Evolutionary conservation across 2,113 vertebrate species (phyloP).

Genomic region (Neogobius melanostomus): DNA sequence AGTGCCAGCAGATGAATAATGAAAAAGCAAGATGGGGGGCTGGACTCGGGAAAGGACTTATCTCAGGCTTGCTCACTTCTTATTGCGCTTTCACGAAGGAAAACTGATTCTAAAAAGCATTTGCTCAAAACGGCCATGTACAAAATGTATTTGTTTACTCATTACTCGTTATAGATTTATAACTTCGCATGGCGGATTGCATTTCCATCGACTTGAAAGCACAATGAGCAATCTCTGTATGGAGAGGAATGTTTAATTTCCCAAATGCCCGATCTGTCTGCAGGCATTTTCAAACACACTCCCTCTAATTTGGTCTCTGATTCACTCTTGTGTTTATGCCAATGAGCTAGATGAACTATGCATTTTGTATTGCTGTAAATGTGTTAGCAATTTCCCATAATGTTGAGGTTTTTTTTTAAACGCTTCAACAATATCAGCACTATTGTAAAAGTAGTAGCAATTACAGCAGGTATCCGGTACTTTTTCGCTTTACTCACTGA

Average conservation of each 20-base stretch:
- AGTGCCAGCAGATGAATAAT: constrained; percentile 48
- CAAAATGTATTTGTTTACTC: constrained; percentile 31
- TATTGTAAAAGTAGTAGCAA: neutral
- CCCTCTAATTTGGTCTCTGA: constrained; percentile 17
- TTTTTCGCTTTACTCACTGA: neutral
- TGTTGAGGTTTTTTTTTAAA: too few species aligned
- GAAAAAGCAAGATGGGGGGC: constrained; percentile 17
- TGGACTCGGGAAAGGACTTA: constrained; percentile 4
- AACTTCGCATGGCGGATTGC: constrained; percentile 34
- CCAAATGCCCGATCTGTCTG: constrained; percentile 24
- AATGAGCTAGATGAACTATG: neutral
- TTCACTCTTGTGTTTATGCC: neutral
- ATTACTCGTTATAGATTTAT: constrained; percentile 41
- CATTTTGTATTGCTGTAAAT: neutral
- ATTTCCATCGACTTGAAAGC: constrained; percentile 38
- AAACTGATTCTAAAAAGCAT: constrained; percentile 38
- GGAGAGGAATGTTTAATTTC: constrained; percentile 27
- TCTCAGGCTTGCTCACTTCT: constrained; percentile 9
- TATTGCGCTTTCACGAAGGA: constrained; percentile 33
- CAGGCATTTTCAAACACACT: constrained; percentile 15
- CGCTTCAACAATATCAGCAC: neutral
- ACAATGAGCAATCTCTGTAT: constrained; percentile 2
- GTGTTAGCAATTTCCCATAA: neutral
- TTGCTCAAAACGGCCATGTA: constrained; percentile 21
- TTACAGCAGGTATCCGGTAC: neutral